Evolutionary conservation across 2,888 invertebrate species (phyloP).

Genomic region (Campopleginae sp.): DNA sequence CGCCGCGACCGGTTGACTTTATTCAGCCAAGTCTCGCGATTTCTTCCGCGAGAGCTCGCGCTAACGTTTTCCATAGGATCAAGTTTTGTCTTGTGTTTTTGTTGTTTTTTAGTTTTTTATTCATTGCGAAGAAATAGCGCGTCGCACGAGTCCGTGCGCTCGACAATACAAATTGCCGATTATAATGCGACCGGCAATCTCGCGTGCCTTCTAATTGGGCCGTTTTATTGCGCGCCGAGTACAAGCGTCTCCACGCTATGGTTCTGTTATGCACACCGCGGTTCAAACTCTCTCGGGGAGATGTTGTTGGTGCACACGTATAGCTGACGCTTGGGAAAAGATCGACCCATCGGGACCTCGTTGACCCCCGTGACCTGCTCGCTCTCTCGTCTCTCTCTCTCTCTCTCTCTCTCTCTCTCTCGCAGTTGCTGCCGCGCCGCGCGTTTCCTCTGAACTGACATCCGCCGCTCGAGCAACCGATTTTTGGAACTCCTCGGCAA

Average conservation of each 20-base stretch:
- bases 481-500: conserved; percentile 53
- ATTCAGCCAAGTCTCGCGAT: conserved; percentile 2
- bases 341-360: conserved; percentile 79
- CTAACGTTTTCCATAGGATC: background rate
- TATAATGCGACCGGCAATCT: conserved; percentile 76
- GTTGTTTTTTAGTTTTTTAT: background rate
- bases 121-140: conserved; percentile 1
- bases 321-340: conserved; percentile 76
- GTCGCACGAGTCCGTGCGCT: conserved; percentile 59
- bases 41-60: too few relatives aligned
- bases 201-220: conserved; percentile 80
- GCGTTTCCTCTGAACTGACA: conserved; percentile 41
- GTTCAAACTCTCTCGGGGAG: conserved; percentile 24
- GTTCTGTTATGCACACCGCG: conserved; percentile 53
- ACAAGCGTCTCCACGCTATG: conserved; percentile 53
- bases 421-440: conserved; percentile 31
- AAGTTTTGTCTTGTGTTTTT: conserved; percentile 1
- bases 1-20: background rate
- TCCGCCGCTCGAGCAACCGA: conserved; percentile 27
- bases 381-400: conserved; percentile 34
- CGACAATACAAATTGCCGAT: conserved; percentile 80
- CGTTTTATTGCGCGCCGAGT: conserved; percentile 63
- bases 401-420: conserved; percentile 12
- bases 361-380: conserved; percentile 77
- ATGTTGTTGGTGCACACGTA: conserved; percentile 24